Percentiles rank a stretch among this genome's conserved stretches.
Conservation (phyloP, 2,797 vertebrate species). For the Scomberomorus guttatus region DNA sequence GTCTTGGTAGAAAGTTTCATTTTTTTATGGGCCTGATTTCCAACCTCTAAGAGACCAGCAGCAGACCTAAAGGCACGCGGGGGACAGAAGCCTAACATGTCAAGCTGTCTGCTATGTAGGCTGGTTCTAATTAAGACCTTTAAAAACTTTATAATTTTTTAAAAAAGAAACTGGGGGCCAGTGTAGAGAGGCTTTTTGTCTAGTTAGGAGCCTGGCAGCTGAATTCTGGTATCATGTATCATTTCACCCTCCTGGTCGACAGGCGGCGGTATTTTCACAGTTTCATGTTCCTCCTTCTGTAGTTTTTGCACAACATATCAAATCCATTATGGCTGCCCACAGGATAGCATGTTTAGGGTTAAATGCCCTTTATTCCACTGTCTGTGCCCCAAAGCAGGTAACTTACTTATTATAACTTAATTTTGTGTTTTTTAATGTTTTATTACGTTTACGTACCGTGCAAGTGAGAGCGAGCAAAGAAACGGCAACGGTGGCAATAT, state of each 20-base stretch:
- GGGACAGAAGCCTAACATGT: no score
- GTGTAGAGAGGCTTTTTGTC: no score
- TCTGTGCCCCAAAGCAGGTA: conserved; percentile 77
- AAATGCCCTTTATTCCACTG: conserved; percentile 63
- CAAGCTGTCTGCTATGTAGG: no score
- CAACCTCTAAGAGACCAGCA: no score
- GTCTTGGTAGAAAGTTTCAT: no score
- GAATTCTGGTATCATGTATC: no score
- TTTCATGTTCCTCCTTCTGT: background rate
- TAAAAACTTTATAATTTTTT: no score
- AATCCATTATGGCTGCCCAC: conserved; percentile 80
- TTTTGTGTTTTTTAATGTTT: background rate
- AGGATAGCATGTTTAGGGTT: conserved; percentile 74
- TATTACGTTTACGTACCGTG: accelerated
- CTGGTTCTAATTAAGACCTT: no score
- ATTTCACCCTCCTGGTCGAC: conserved; percentile 37
- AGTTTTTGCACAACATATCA: background rate
- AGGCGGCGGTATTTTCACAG: conserved; percentile 52
- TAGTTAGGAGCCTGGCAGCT: no score
- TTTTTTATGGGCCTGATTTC: no score
- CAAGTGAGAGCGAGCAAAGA: accelerated
- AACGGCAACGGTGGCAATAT: background rate
- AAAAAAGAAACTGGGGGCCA: no score
- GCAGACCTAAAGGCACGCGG: no score
- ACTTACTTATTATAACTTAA: background rate